Conservation (phyloP, 2,888 invertebrate genomes). For the Caenorhabditis japonica region DNA sequence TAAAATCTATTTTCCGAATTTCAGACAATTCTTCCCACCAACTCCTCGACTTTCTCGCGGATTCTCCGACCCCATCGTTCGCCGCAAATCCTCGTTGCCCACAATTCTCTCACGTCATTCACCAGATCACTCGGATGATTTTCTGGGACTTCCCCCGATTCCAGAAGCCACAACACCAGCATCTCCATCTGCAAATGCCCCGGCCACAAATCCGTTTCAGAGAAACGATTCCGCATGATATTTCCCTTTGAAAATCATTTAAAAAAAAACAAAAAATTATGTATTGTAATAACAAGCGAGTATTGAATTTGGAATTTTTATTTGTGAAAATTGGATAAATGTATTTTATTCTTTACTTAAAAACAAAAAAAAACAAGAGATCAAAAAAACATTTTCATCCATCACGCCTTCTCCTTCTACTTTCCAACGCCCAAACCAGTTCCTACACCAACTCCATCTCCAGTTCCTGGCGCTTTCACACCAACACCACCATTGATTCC, state of each 20-base stretch:
- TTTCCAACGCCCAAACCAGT: slow-evolving; percentile 68
- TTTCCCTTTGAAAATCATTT: slow-evolving; percentile 7
- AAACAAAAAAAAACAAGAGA: no score
- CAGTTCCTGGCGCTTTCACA: slow-evolving; percentile 67
- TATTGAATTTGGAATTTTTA: no score
- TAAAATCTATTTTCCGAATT: no score
- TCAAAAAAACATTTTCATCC: slow-evolving; percentile 7
- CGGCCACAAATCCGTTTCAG: slow-evolving; percentile 50
- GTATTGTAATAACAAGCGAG: no score
- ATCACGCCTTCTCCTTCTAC: not conserved
- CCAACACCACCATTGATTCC: slow-evolving; percentile 67
- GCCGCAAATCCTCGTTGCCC: slow-evolving; percentile 56
- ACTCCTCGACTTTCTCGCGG: slow-evolving; percentile 56
- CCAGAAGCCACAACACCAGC: slow-evolving; percentile 66
- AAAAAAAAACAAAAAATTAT: not conserved
- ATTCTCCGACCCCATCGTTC: slow-evolving; percentile 59
- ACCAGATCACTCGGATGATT: slow-evolving; percentile 49
- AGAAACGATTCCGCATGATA: slow-evolving; percentile 34
- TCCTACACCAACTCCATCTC: slow-evolving; percentile 65
- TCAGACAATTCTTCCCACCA: slow-evolving; percentile 52
- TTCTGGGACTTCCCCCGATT: slow-evolving; percentile 62
- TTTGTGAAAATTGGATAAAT: no score
- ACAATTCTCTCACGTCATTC: slow-evolving; percentile 46
- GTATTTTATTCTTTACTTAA: no score
- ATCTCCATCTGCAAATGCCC: slow-evolving; percentile 49